These are phyloP conservation scores for Struthidea cinerea DNA, from an alignment of 2,113 vertebrate genomes.

Conservation along the genomic window DNA sequence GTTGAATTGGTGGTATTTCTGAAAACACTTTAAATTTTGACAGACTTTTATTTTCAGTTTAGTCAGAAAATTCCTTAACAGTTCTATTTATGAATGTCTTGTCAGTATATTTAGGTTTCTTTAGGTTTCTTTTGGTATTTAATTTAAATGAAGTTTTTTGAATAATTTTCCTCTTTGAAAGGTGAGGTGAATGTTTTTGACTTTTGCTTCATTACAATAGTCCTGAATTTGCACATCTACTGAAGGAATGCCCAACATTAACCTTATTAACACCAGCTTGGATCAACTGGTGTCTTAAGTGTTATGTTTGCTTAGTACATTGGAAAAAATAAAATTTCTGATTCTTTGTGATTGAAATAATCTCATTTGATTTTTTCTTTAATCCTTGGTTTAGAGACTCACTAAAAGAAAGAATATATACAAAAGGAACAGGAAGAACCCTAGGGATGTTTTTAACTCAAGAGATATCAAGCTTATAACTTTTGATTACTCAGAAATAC, in stretches of 20 bases:
- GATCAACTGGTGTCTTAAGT: constrained; percentile 45
- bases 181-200: not conserved
- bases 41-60: not conserved
- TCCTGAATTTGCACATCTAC: not conserved
- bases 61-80: not conserved
- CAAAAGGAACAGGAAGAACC: constrained; percentile 50
- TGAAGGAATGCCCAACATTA: not conserved
- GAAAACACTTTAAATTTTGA: not conserved
- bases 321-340: constrained; percentile 23
- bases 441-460: constrained; percentile 60
- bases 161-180: not conserved
- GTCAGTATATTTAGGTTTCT: not conserved
- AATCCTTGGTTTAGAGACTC: constrained; percentile 33
- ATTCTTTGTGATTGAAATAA: constrained; percentile 59
- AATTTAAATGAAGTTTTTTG: not conserved
- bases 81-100: not conserved
- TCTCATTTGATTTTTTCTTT: constrained; percentile 11
- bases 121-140: not conserved
- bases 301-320: constrained; percentile 37
- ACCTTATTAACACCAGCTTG: not conserved
- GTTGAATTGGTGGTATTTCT: not conserved
- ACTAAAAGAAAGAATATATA: constrained; percentile 34
- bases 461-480: constrained; percentile 67
- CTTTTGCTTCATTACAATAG: not conserved
- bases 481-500: constrained; percentile 70